Evolutionary conservation across 30 jellyfish, hydroid and myxozoan species (phyloP), one percentile per base, ranked within the genome.

Genomic region (Rhopilema esculentum): DNA sequence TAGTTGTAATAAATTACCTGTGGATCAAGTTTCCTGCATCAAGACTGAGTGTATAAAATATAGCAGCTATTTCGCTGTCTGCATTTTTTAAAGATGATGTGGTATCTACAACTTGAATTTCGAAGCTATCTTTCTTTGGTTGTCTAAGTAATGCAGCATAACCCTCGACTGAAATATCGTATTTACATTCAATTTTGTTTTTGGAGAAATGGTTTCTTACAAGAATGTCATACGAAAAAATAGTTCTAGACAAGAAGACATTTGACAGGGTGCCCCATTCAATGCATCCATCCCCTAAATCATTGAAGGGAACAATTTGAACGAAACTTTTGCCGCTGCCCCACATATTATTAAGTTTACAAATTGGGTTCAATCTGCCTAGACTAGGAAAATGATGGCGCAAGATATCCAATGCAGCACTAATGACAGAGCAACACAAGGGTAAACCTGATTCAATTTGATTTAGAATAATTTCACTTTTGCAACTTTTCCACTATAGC

Each of bases 31-130:
- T 32, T 23, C 12, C 25, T 16, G 12, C n/a, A 23, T 67, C 16
- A 15, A 32, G 26, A 15, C n/a, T 12, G n/a, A n/a, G 48, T 22
- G 82, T 66, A 70, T 22, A 29, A 48, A 22, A 70, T 20, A 70
- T 70, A 22, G 82, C 82, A 20, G 53, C 82, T 29, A 29, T 70
- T 22, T 66, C 82, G 53, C 82, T 70, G 53, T 29, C 53, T 70
- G 53, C 53, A 22, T 70, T 70, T 23, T 23, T 70, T 24, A 20
- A 22, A 22, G 27, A 22, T 21, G 49, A 20, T 70, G 31, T 24
- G 8, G 53, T 70, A 29, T 70, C 49, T 22, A 66, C 53, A 22
- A 70, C 8, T 2, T 29, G 31, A 23, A 26, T 64, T 21, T 64
- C 75, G 6, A 64, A 64, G 16, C 75, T n/a, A 40, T 40, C 57